phyloP scores from a whole-genome alignment of 2,888 invertebrate genomes.

The Lepidochitona cinerea region DNA sequence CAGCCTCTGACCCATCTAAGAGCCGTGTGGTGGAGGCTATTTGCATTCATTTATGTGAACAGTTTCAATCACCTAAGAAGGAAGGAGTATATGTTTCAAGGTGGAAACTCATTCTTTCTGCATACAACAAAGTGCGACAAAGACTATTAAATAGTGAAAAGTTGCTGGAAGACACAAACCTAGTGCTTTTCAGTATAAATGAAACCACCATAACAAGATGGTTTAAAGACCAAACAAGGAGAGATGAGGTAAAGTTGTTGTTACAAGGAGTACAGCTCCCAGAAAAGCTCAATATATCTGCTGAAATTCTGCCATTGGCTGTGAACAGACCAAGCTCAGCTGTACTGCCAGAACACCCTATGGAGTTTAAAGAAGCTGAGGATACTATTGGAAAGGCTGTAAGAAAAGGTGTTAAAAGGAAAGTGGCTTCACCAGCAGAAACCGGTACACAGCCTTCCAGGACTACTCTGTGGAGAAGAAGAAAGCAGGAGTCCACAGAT shows the following conservation, averaged over 20 bases:
- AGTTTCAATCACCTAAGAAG: neutral
- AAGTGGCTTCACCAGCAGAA: neutral
- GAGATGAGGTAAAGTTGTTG: neutral
- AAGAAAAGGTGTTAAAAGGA: neutral
- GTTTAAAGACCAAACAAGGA: neutral
- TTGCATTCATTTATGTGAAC: neutral
- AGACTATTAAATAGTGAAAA: neutral
- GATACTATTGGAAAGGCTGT: neutral
- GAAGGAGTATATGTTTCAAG: neutral
- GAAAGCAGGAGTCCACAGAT: neutral
- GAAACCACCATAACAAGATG: neutral
- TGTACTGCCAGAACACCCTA: neutral
- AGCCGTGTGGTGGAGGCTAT: neutral
- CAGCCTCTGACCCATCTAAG: neutral
- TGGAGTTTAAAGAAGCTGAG: neutral
- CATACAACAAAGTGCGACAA: neutral
- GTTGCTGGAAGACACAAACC: neutral
- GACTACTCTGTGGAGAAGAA: neutral
- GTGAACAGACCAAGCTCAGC: neutral
- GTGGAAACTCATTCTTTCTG: neutral
- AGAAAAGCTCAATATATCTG: neutral
- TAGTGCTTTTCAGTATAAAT: neutral
- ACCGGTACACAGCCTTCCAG: neutral
- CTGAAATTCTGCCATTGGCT: neutral
- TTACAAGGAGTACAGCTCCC: neutral